A percentile compares a stretch with the other conserved stretches of the same genome.
Conservation (phyloP, 1,140 invertebrate genomes). For the Drosophila pandora region DNA sequence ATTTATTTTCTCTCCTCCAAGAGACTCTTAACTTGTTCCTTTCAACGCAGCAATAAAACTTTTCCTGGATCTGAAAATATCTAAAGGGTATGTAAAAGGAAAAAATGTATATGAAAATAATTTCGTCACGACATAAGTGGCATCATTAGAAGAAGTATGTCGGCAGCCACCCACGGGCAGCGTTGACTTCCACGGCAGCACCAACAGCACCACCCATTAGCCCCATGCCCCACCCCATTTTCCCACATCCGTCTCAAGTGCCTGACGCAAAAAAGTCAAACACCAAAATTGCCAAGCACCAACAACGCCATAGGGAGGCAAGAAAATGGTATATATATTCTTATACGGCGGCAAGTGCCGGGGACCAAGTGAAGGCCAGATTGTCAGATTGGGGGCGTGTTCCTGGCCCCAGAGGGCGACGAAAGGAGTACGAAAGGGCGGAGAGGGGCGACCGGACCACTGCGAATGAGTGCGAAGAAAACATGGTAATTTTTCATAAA, state of each 20-base stretch:
- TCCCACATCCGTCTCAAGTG: constrained; percentile 63
- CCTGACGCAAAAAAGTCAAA: constrained; percentile 77
- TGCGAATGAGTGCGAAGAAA: constrained; percentile 77
- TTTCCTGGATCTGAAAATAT: neutral
- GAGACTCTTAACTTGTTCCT: too few species aligned
- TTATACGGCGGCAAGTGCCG: constrained; percentile 38
- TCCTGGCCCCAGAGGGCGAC: constrained; percentile 6
- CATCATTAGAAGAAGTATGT: constrained; percentile 78
- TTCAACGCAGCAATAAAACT: neutral
- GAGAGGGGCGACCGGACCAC: neutral
- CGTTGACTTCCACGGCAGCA: constrained; percentile 24
- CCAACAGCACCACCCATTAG: neutral
- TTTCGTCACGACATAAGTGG: constrained; percentile 82
- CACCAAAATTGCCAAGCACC: constrained; percentile 71
- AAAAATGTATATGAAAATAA: constrained; percentile 72
- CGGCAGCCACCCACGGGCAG: constrained; percentile 42
- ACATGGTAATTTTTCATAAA: constrained; percentile 83
- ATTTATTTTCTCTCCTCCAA: too few species aligned
- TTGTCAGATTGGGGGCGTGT: constrained; percentile 39
- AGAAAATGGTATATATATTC: constrained; percentile 26
- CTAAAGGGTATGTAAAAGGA: constrained; percentile 50
- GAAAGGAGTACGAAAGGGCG: neutral
- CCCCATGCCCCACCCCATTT: neutral
- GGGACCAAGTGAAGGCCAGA: constrained; percentile 21
- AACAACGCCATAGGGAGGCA: constrained; percentile 37